These are phyloP conservation scores for Marisa cornuarietis DNA, from an alignment of 1,140 invertebrate species.

Conservation along the genomic window DNA sequence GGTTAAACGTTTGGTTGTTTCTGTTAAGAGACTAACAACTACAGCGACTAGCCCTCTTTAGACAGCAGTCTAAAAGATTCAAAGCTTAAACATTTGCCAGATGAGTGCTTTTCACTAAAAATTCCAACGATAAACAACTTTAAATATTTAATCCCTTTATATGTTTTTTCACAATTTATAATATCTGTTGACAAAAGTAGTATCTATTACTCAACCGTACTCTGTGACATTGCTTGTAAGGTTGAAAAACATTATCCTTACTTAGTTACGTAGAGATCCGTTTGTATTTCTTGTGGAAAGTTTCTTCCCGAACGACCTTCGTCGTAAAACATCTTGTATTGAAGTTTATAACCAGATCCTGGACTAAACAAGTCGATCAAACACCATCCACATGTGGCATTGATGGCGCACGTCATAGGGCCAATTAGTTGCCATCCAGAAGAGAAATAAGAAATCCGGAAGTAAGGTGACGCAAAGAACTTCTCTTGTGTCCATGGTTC, in stretches of 20 bases:
- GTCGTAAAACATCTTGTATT: conserved; percentile 11
- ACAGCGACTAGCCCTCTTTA: too few relatives aligned
- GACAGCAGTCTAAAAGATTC: too few relatives aligned
- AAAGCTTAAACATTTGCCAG: too few relatives aligned
- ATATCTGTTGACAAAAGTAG: too few relatives aligned
- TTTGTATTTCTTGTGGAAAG: not conserved
- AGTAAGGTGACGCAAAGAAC: not conserved
- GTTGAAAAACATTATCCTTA: not conserved
- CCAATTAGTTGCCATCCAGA: not conserved
- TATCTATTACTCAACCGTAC: too few relatives aligned
- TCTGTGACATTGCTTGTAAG: too few relatives aligned
- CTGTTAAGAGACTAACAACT: too few relatives aligned
- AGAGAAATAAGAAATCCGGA: not conserved
- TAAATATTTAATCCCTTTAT: too few relatives aligned
- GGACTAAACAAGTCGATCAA: conserved; percentile 1
- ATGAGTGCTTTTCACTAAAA: too few relatives aligned
- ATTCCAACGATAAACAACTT: too few relatives aligned
- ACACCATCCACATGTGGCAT: not conserved
- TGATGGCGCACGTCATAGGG: not conserved
- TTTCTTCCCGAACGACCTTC: not conserved
- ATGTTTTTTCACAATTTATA: too few relatives aligned
- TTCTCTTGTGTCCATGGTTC: conserved; percentile 1
- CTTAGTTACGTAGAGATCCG: not conserved
- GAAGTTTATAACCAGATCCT: not conserved
- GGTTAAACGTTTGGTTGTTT: too few relatives aligned